phyloP scores from a whole-genome alignment of 92 coral and sea anemone genomes.

The Heteractis magnifica region DNA sequence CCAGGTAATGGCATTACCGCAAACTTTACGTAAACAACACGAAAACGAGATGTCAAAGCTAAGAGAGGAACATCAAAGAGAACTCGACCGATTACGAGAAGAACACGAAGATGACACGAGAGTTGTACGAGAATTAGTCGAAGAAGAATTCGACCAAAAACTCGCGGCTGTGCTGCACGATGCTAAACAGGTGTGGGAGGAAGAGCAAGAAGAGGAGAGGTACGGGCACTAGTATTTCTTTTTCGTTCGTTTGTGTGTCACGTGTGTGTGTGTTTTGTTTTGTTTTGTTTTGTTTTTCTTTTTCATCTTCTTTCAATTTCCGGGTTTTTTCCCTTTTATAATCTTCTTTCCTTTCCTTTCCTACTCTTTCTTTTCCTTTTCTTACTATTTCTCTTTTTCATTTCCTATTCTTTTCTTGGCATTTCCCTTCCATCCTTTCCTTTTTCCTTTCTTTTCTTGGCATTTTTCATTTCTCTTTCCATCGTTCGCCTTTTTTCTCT shows the following conservation, averaged over 20 bases:
- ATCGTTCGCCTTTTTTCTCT: neutral
- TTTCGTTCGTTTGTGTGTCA: neutral
- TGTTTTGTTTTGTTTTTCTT: neutral
- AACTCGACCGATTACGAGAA: slow-evolving; percentile 56
- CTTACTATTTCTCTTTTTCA: neutral
- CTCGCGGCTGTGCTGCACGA: slow-evolving; percentile 68
- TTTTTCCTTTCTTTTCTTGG: neutral
- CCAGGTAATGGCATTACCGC: slow-evolving; percentile 26
- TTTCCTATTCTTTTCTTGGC: neutral
- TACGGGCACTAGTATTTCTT: neutral
- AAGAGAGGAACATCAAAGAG: slow-evolving; percentile 51
- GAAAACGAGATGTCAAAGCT: slow-evolving; percentile 56
- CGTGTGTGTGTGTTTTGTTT: too few species aligned
- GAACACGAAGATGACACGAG: slow-evolving; percentile 58
- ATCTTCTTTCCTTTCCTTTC: neutral
- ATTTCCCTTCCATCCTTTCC: neutral
- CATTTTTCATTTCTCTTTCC: neutral
- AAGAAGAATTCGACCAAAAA: slow-evolving; percentile 60
- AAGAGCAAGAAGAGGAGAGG: slow-evolving; percentile 88
- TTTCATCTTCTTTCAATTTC: neutral
- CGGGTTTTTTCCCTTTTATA: neutral
- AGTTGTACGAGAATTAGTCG: slow-evolving; percentile 51
- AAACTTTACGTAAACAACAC: slow-evolving; percentile 27
- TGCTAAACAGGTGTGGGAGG: slow-evolving; percentile 83
- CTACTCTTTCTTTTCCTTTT: neutral